These are phyloP conservation scores for Neopelma chrysocephalum DNA, from an alignment of 2,797 vertebrate genomes.

Conservation along the genomic window DNA sequence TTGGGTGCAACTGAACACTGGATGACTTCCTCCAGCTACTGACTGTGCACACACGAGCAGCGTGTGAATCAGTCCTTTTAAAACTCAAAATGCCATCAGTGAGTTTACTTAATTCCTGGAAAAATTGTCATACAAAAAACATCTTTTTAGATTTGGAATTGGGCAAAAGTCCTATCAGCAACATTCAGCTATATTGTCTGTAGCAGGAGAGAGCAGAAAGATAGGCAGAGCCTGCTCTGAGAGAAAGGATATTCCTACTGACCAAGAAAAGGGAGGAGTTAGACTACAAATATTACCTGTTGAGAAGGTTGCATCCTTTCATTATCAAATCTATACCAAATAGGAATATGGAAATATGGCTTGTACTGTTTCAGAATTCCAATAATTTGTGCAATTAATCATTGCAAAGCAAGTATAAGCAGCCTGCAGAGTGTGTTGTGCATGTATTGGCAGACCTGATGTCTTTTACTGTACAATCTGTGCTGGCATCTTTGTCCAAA, in stretches of 20 bases:
- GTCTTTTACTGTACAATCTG: constrained; percentile 57
- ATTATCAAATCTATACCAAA: not conserved
- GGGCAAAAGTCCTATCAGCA: not conserved
- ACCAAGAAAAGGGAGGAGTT: not conserved
- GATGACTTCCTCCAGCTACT: not conserved
- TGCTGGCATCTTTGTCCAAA: constrained; percentile 53
- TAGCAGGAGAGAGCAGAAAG: not conserved
- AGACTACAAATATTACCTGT: not conserved
- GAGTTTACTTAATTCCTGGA: not conserved
- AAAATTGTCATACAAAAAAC: not conserved
- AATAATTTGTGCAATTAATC: constrained; percentile 34
- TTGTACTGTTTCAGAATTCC: constrained; percentile 6
- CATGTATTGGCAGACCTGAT: constrained; percentile 30
- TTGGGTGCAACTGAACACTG: not conserved
- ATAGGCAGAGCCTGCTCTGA: not conserved
- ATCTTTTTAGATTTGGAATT: not conserved
- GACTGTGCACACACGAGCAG: not conserved
- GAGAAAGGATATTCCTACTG: not conserved
- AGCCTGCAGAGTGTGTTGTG: not conserved
- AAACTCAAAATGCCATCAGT: not conserved
- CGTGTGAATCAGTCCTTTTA: not conserved
- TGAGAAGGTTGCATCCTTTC: not conserved
- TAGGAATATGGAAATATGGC: not conserved
- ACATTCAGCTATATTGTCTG: not conserved
- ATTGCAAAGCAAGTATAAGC: not conserved